Percentiles rank a stretch among this genome's conserved stretches.
Conservation (phyloP, 1,140 invertebrate genomes). For the Drosophila ercepeae region DNA sequence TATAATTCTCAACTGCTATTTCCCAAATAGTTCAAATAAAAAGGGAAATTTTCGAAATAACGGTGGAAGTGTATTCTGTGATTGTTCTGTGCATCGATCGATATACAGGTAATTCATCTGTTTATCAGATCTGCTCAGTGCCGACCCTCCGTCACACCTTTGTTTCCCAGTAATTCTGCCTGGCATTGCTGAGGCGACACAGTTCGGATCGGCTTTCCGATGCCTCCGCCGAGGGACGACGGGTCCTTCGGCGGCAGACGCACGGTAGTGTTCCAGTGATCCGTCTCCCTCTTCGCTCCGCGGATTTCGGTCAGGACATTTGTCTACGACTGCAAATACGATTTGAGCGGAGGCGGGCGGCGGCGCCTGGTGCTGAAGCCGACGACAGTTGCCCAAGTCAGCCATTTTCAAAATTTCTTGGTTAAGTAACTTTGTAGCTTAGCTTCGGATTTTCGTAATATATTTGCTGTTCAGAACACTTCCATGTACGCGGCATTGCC, state of each 20-base stretch:
- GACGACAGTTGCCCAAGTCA: constrained; percentile 81
- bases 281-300: constrained; percentile 58
- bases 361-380: constrained; percentile 74
- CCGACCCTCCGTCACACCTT: constrained; percentile 83
- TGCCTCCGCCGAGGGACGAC: constrained; percentile 76
- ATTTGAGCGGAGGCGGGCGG: constrained; percentile 62
- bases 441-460: constrained; percentile 84
- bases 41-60: neutral
- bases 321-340: constrained; percentile 49
- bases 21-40: constrained; percentile 39
- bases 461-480: constrained; percentile 84
- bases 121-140: constrained; percentile 84
- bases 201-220: constrained; percentile 72
- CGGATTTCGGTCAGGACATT: constrained; percentile 38
- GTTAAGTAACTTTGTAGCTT: constrained; percentile 84
- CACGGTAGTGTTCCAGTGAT: constrained; percentile 68
- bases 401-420: constrained; percentile 84
- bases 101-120: constrained; percentile 77
- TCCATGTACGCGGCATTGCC: constrained; percentile 83
- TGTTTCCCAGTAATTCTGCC: constrained; percentile 82
- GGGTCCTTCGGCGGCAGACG: constrained; percentile 75
- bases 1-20: constrained; percentile 62
- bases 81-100: constrained; percentile 84
- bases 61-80: constrained; percentile 83
- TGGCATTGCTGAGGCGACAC: constrained; percentile 75